Conservation (phyloP, 2,113 vertebrate species). For the Nyctibius bracteatus region DNA sequence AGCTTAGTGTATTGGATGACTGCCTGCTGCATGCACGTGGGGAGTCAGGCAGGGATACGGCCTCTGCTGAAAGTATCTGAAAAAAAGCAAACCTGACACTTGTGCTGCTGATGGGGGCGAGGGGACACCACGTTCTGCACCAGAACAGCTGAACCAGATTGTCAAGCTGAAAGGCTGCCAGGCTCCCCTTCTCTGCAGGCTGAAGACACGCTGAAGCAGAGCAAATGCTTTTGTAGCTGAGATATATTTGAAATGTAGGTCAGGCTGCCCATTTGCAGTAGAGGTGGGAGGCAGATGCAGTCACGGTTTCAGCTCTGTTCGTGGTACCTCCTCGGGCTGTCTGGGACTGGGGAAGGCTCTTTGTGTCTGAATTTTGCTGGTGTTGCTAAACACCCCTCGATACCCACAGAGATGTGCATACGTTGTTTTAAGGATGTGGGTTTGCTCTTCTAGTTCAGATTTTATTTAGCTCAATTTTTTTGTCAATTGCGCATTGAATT, state of each 20-base stretch:
- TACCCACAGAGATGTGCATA: not conserved
- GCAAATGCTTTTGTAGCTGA: not conserved
- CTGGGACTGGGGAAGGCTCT: not conserved
- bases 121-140: not conserved
- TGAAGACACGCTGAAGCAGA: not conserved
- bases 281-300: not conserved
- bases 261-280: constrained; percentile 9
- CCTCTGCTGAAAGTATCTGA: not conserved
- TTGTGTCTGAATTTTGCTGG: not conserved
- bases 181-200: not conserved
- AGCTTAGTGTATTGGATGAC: not conserved
- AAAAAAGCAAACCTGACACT: not conserved
- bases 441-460: not conserved
- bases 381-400: not conserved
- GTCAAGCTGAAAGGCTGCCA: constrained; percentile 7
- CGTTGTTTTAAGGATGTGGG: not conserved
- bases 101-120: not conserved
- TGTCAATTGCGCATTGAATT: not conserved
- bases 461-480: not conserved
- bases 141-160: not conserved
- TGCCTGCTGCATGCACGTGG: not conserved
- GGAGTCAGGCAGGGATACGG: not conserved
- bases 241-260: constrained; percentile 35
- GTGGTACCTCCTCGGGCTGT: not conserved
- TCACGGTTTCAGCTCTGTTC: not conserved